These are phyloP conservation scores for Rhopalosiphum padi DNA, from an alignment of 1,140 invertebrate species.

Conservation along the genomic window DNA sequence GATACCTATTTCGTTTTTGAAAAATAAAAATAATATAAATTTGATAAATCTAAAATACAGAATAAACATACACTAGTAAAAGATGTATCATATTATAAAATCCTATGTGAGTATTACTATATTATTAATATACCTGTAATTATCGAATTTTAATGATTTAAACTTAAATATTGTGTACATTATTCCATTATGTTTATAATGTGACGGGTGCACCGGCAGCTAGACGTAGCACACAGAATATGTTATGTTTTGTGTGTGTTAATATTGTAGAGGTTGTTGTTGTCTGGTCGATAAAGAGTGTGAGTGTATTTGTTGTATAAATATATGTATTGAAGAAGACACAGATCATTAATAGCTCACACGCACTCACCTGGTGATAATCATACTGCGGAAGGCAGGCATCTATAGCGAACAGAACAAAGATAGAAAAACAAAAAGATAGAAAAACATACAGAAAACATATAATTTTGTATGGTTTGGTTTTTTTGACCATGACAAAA, in stretches of 20 bases:
- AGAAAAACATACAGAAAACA: conserved; percentile 60
- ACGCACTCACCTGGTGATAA: conserved; percentile 68
- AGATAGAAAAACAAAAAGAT: conserved; percentile 62
- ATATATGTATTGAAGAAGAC: conserved; percentile 38
- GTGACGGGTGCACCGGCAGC: background rate
- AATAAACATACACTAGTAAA: background rate
- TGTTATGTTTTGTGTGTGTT: conserved; percentile 31
- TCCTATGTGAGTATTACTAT: background rate
- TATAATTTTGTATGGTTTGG: conserved; percentile 29
- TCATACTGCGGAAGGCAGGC: conserved; percentile 67
- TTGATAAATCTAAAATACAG: background rate
- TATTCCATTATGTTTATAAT: background rate
- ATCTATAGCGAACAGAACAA: conserved; percentile 70
- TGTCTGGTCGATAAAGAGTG: conserved; percentile 27
- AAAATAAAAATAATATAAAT: background rate
- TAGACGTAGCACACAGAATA: conserved; percentile 14
- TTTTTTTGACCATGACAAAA: conserved; percentile 51
- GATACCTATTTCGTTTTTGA: background rate
- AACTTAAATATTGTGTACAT: conserved; percentile 2
- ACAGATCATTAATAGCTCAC: conserved; percentile 52
- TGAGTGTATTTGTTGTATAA: conserved; percentile 52
- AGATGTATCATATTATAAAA: background rate
- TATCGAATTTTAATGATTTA: background rate
- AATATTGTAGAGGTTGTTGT: conserved; percentile 16
- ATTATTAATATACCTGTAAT: conserved; percentile 19